Percentiles rank a stretch among this genome's conserved stretches.
These are phyloP conservation scores for Oegoconia quadripuncta DNA, from an alignment of 2,888 invertebrate genomes.

Conservation along the genomic window DNA sequence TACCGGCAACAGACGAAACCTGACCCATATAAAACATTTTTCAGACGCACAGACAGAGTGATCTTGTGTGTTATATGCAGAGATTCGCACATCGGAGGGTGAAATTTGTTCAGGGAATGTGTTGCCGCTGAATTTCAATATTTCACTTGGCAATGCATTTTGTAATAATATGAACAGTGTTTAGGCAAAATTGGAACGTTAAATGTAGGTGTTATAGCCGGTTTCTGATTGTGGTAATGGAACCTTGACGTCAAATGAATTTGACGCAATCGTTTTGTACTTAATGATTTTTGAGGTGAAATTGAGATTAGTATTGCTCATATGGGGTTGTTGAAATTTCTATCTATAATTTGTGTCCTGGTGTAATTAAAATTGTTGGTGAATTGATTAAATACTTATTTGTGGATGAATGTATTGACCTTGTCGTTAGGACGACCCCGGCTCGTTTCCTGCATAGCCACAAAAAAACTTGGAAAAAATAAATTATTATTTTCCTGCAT, in stretches of 20 bases:
- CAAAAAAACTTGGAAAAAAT: too few relatives aligned
- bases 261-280: conserved; percentile 26
- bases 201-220: conserved; percentile 15
- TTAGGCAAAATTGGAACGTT: conserved; percentile 19
- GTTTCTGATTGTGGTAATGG: conserved; percentile 9
- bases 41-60: too few relatives aligned
- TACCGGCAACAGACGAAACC: too few relatives aligned
- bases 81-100: too few relatives aligned
- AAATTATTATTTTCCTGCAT: too few relatives aligned
- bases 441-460: too few relatives aligned
- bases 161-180: conserved; percentile 25
- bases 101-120: conserved; percentile 23
- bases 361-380: too few relatives aligned
- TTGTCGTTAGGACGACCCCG: too few relatives aligned
- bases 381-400: too few relatives aligned
- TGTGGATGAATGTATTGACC: too few relatives aligned
- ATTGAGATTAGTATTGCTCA: background rate
- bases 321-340: background rate
- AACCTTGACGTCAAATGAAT: conserved; percentile 14
- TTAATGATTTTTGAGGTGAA: conserved; percentile 17
- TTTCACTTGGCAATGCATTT: conserved; percentile 47
- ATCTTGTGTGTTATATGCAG: too few relatives aligned
- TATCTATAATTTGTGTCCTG: background rate
- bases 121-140: conserved; percentile 50
- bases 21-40: too few relatives aligned